Evolutionary conservation across 2,888 invertebrate genomes (phyloP).

Genomic region (Petrolisthes cinctipes): DNA sequence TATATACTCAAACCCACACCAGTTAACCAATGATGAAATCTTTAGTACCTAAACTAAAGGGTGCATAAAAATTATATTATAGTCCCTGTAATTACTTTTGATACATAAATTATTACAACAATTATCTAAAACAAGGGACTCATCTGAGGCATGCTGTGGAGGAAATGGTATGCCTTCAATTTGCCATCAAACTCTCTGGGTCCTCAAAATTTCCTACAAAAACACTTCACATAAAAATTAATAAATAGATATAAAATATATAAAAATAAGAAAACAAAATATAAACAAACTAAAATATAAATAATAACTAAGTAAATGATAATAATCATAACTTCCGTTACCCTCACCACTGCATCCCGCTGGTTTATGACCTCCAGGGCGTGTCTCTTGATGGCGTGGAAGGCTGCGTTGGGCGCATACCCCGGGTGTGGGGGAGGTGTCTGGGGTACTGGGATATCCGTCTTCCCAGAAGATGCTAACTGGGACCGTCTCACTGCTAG

Average conservation of each 20-base stretch:
- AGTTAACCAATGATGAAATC: too few species aligned
- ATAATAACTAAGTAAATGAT: background rate
- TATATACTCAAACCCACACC: too few species aligned
- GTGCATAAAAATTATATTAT: background rate
- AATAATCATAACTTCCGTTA: background rate
- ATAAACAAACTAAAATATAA: background rate
- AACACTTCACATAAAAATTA: background rate
- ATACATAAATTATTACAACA: too few species aligned
- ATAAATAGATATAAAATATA: background rate
- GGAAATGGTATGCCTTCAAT: too few species aligned
- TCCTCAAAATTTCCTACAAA: too few species aligned
- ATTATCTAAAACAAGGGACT: too few species aligned
- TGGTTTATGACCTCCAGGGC: slow-evolving; percentile 72
- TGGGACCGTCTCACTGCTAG: slow-evolving; percentile 79
- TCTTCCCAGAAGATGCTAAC: slow-evolving; percentile 72
- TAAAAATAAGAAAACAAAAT: background rate
- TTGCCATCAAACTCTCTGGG: too few species aligned
- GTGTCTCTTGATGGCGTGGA: slow-evolving; percentile 96
- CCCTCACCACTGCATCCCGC: slow-evolving; percentile 65
- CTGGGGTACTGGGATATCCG: slow-evolving; percentile 73
- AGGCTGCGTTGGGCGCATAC: slow-evolving; percentile 94
- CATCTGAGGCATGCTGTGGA: too few species aligned
- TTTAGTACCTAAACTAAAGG: too few species aligned
- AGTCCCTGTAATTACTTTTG: background rate
- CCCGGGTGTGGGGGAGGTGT: slow-evolving; percentile 81